Base-by-base conservation (phyloP, 2,888 invertebrate species). In the Hydriomena furcata region DNA sequence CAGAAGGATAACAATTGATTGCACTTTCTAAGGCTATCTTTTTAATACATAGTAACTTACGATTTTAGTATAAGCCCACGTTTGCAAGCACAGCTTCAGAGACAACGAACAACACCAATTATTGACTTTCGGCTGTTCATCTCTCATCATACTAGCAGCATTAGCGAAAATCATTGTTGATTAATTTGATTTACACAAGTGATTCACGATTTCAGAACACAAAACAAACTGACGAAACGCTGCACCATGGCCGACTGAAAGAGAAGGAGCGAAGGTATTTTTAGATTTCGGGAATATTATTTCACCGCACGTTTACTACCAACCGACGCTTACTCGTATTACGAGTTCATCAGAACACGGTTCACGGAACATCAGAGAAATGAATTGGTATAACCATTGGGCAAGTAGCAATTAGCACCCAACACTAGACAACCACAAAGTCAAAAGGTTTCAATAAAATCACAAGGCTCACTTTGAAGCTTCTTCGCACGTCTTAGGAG, bases 141-240 rank as follows among this genome's bases (percentile, higher is more conserved):
- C 47, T 2, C 52, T 43, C 52, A 52, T 43, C 37, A 52, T 47
- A 2, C 42, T 43, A 0, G 52, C 52, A 2, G 52, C 52, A 7
- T 52, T 52, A 10, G 47, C 46, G 8, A 52, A 52, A 20, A 52
- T 52, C 52, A 52, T 52, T 37, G 23, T 42, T 34, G 7, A 4
- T 25, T 8, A n/a, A n/a, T n/a, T 1, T 24, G 2, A 5, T 32
- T 1, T 12, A n/a, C 17, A 38, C 42, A 23, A 27, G 30, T 27
- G 20, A 31, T 7, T 31, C 35, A 51, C 43, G 10, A 23, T 31
- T 24, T 17, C 23, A 27, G 12, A 28, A 42, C 21, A 23, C 52
- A 43, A 43, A 43, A 34, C 52, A 46, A 45, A 41, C 35, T 37
- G 36, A 35, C 36, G 35, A 17, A 21, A 40, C 17, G 17, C 17